A percentile compares a stretch with the other conserved stretches of the same genome.
Evolutionary conservation across 2,888 invertebrate genomes (phyloP).

Genomic region (Gymnosoma rotundatum): DNA sequence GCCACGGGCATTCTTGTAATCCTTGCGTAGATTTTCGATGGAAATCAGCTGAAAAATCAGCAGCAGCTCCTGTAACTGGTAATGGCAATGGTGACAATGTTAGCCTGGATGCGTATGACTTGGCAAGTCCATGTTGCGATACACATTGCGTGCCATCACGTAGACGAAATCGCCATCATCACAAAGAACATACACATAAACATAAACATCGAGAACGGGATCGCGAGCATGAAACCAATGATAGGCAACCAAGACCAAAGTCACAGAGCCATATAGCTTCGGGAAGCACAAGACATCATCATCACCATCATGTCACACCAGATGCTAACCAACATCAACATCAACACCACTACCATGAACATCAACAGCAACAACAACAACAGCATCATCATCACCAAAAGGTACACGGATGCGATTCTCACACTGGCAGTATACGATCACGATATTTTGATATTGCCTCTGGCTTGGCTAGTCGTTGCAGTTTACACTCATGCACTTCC

Average conservation of each 20-base stretch:
- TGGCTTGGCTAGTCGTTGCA: conserved; percentile 89
- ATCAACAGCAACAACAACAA: conserved; percentile 72
- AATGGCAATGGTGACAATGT: conserved; percentile 86
- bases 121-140: conserved; percentile 93
- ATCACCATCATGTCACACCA: conserved; percentile 72
- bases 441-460: conserved; percentile 87
- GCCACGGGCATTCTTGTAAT: conserved; percentile 85
- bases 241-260: conserved; percentile 78
- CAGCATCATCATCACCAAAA: conserved; percentile 78
- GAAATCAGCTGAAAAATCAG: conserved; percentile 80
- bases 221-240: conserved; percentile 79
- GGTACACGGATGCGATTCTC: conserved; percentile 79
- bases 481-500: conserved; percentile 91
- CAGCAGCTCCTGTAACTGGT: conserved; percentile 60
- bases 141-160: conserved; percentile 91
- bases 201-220: conserved; percentile 85
- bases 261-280: conserved; percentile 78
- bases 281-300: conserved; percentile 73
- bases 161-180: conserved; percentile 83
- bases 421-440: conserved; percentile 81
- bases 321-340: conserved; percentile 70
- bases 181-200: conserved; percentile 86
- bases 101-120: conserved; percentile 92
- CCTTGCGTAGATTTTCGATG: conserved; percentile 86
- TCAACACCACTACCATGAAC: conserved; percentile 75